A percentile compares a stretch with the other conserved stretches of the same genome.
Conservation (phyloP, 2,888 invertebrate species). For the Cheilosia variabilis region DNA sequence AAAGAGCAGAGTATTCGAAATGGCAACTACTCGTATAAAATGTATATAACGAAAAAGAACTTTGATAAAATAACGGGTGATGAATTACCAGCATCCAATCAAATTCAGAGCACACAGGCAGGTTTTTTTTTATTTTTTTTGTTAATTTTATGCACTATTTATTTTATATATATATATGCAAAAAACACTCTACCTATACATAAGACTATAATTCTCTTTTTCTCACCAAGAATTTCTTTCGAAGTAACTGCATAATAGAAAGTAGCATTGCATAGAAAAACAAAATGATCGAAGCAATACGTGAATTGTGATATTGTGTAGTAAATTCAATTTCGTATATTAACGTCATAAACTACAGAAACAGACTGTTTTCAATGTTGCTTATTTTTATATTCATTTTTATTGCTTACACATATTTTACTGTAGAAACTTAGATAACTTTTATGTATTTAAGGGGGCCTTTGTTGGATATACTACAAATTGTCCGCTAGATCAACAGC, state of each 20-base stretch:
- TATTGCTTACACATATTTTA: constrained; percentile 10
- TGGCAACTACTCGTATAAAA: constrained; percentile 73
- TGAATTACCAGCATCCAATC: constrained; percentile 66
- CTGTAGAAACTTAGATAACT: no score
- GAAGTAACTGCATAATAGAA: constrained; percentile 6
- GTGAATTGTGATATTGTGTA: background rate
- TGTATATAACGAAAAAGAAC: constrained; percentile 78
- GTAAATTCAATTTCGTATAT: background rate
- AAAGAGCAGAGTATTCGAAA: constrained; percentile 78
- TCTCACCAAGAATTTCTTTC: constrained; percentile 25
- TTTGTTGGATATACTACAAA: no score
- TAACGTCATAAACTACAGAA: background rate
- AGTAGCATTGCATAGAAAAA: constrained; percentile 20
- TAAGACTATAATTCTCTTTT: constrained; percentile 18
- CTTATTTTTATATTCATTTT: constrained; percentile 15
- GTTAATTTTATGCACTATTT: constrained; percentile 8
- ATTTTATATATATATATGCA: constrained; percentile 1
- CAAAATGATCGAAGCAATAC: background rate
- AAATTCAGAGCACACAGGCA: constrained; percentile 70
- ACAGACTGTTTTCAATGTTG: no score
- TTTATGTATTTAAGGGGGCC: no score
- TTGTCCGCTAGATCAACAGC: no score
- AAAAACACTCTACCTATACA: constrained; percentile 13
- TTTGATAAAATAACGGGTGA: constrained; percentile 69
- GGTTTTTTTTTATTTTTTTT: constrained; percentile 58